phyloP scores from a whole-genome alignment of 2,888 invertebrate species.

The Trachelus tabidus region DNA sequence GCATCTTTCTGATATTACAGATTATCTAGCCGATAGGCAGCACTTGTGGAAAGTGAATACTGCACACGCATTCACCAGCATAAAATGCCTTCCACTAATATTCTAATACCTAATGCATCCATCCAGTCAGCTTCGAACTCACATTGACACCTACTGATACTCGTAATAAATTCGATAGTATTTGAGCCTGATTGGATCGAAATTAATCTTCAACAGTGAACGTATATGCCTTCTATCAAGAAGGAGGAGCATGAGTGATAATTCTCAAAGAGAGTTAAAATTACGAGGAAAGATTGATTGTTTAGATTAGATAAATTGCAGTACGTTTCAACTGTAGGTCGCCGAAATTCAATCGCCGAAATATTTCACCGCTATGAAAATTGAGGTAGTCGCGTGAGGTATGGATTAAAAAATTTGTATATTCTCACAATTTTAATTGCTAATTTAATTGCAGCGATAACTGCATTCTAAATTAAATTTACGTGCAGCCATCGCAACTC shows the following conservation, averaged over 20 bases:
- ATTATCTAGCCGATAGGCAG: conserved; percentile 9
- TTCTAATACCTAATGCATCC: not conserved
- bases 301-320: not conserved
- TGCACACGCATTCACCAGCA: not conserved
- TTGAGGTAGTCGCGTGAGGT: not conserved
- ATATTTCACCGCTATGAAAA: not conserved
- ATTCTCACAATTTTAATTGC: too few relatives aligned
- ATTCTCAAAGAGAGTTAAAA: not conserved
- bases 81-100: not conserved
- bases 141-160: not conserved
- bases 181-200: not conserved
- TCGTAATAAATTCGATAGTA: not conserved
- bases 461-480: too few relatives aligned
- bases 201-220: not conserved
- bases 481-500: too few relatives aligned
- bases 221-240: not conserved
- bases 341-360: not conserved
- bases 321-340: not conserved
- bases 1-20: conserved; percentile 1
- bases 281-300: not conserved
- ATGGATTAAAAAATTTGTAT: too few relatives aligned
- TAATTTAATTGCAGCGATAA: too few relatives aligned
- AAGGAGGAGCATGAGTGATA: not conserved
- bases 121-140: not conserved
- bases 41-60: conserved; percentile 6